phyloP scores from a whole-genome alignment of 2,797 vertebrate species.

The Phalloptychus januarius region DNA sequence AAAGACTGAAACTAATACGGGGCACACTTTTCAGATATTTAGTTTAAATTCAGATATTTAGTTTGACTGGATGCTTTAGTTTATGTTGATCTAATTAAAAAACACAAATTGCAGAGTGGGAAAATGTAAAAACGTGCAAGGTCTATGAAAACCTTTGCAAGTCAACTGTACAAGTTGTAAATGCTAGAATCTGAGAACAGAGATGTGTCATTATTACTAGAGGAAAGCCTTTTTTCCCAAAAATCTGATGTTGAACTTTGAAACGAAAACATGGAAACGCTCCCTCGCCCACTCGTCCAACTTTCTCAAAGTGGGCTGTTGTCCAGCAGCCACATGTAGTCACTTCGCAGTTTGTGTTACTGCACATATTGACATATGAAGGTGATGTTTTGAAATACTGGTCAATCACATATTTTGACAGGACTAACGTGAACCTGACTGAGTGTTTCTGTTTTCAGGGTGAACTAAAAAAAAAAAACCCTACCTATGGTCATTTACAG shows the following conservation, averaged over 20 bases:
- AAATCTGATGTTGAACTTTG: conserved; percentile 63
- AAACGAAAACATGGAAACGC: conserved; percentile 64
- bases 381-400: conserved; percentile 71
- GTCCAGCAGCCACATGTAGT: conserved; percentile 76
- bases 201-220: conserved; percentile 62
- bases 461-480: conserved; percentile 30
- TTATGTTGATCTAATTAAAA: background rate
- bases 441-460: conserved; percentile 64
- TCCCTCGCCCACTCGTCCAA: conserved; percentile 50
- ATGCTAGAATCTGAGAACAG: conserved; percentile 54
- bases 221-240: conserved; percentile 52
- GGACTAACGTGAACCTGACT: conserved; percentile 67
- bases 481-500: conserved; percentile 72
- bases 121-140: background rate
- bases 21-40: background rate
- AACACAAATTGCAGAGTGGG: background rate
- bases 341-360: conserved; percentile 74
- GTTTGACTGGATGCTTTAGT: too few relatives aligned
- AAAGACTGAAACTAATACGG: background rate
- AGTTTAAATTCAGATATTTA: background rate
- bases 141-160: background rate
- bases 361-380: conserved; percentile 77
- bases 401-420: conserved; percentile 74
- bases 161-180: conserved; percentile 28
- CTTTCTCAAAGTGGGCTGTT: conserved; percentile 67